Conservation (phyloP, 2,888 invertebrate species). For the Diadegma fenestrale region DNA sequence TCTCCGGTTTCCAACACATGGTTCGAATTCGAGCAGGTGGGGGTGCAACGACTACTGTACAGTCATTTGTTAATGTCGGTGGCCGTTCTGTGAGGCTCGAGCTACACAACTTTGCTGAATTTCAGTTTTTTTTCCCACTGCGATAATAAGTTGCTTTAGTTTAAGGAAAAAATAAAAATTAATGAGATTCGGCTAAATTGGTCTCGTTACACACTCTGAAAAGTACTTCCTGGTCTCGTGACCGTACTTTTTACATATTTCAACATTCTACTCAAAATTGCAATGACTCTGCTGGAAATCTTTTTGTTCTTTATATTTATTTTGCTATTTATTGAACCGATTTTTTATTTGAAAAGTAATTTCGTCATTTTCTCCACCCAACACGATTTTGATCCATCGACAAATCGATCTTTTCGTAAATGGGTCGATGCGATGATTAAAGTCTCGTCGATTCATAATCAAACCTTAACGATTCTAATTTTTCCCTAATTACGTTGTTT, state of each 20-base stretch:
- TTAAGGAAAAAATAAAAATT: neutral
- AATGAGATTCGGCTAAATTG: neutral
- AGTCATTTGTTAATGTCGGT: conserved; percentile 32
- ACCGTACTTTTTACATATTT: neutral
- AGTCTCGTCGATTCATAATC: neutral
- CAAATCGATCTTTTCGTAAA: neutral
- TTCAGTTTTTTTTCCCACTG: conserved; percentile 9
- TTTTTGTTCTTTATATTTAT: neutral
- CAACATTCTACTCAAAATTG: neutral
- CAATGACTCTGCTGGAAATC: neutral
- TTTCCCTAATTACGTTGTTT: neutral
- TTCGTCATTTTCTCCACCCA: neutral
- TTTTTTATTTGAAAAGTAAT: neutral
- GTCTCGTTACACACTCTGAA: neutral
- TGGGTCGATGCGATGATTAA: neutral
- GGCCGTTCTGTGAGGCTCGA: neutral
- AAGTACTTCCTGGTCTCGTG: neutral
- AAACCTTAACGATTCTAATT: neutral
- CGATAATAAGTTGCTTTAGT: neutral
- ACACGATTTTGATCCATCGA: conserved; percentile 11
- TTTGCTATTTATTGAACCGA: neutral
- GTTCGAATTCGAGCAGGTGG: neutral
- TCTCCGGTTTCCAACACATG: conserved; percentile 25
- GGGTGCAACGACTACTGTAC: neutral
- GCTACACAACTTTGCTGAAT: conserved; percentile 12